phyloP scores from a whole-genome alignment of 2,113 vertebrate species.

The Tichodroma muraria region DNA sequence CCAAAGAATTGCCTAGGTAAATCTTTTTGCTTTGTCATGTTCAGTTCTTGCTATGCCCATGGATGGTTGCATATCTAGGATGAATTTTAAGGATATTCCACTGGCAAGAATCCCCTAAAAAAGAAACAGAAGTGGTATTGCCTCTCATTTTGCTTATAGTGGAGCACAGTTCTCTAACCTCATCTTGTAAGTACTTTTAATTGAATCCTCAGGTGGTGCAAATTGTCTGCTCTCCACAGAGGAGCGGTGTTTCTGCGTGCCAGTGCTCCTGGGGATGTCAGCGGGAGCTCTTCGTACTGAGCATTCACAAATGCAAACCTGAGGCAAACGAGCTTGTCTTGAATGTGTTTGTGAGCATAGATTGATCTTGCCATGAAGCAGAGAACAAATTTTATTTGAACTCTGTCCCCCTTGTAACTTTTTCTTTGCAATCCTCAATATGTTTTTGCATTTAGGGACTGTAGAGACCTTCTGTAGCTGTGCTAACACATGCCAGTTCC shows the following conservation, averaged over 20 bases:
- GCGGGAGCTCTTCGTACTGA: neutral
- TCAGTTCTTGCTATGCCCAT: neutral
- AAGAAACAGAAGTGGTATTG: neutral
- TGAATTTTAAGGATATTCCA: neutral
- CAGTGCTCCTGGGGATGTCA: neutral
- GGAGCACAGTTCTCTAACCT: neutral
- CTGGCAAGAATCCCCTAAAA: neutral
- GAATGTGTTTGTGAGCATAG: neutral
- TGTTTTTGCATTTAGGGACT: conserved; percentile 61
- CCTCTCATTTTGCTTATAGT: neutral
- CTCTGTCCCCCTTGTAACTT: conserved; percentile 44
- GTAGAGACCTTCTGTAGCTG: conserved; percentile 49
- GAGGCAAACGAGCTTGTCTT: neutral
- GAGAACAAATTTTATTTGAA: conserved; percentile 49
- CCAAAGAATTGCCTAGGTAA: neutral
- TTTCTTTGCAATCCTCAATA: conserved; percentile 52
- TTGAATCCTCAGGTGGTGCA: neutral
- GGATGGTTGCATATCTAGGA: neutral
- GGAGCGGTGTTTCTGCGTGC: neutral
- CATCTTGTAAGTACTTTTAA: neutral
- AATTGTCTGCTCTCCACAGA: neutral
- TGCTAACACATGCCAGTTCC: conserved; percentile 44
- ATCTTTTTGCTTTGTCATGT: neutral
- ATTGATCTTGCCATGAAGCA: neutral
- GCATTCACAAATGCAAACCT: neutral